Base-by-base conservation (phyloP, 2,888 invertebrate species). In the Caenorhabditis plicata region DNA sequence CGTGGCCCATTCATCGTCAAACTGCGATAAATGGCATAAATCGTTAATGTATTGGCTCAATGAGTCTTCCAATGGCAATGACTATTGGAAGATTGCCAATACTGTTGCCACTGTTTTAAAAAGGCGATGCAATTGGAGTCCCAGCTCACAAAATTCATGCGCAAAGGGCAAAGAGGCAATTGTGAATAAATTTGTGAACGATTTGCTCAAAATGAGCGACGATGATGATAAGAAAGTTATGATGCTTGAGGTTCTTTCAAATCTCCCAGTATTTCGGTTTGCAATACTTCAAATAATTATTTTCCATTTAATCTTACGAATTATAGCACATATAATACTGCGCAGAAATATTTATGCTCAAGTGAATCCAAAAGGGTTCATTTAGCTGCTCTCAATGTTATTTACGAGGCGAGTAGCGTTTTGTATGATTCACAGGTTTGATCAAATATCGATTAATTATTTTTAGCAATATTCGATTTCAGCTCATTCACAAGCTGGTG, bases 21-120 rank as follows among this genome's bases (percentile, higher is more conserved):
- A 25, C 19, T 57, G 47, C 15, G 65, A 67, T 23, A 69, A 69
- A 23, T 69, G 65, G 67, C 65, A 69, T 39, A 72, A 72, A 45
- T 54, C 64, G 25, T 23, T 72, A 20, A 65, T 69, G 64, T 63
- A 61, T 23, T 4, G 52, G 15, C 3, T n/a, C 13, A 17, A 15
- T 17, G 3, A 15, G 8, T 19, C 13, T 36, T 40, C 22, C 8
- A 35, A 49, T n/a, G 20, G 42, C 0, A 41, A 52, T 1, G 46
- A 46, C 11, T 71, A 64, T 48, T 66, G 67, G 65, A 63, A 64
- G 25, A 13, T 73, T n/a, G 68, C 73, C 22, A 71, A 68, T 47
- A 61, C 71, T 2, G 33, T 73, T 43, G 71, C 68, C 1, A 67
- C 65, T 1, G 60, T 73, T 9, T 50, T 73, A n/a, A 46, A 51